phyloP scores from a whole-genome alignment of 2,113 vertebrate genomes.

The Stercorarius parasiticus region DNA sequence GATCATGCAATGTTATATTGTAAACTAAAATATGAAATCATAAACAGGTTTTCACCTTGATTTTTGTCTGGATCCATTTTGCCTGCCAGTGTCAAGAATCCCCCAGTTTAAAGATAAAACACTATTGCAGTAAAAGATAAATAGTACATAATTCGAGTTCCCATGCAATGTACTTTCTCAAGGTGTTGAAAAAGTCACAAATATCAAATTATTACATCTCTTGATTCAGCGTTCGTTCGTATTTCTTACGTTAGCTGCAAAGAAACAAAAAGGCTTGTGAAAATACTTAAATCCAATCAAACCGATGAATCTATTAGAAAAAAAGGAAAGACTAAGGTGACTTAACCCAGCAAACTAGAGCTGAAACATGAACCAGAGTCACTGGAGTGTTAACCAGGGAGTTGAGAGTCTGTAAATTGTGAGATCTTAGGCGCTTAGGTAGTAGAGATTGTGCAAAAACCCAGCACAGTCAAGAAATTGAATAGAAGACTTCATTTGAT shows the following conservation, averaged over 20 bases:
- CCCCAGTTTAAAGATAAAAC: not conserved
- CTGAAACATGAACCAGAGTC: not conserved
- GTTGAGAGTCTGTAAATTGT: not conserved
- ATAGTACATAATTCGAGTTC: not conserved
- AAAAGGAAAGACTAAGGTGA: not conserved
- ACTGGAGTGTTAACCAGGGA: not conserved
- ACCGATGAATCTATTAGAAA: not conserved
- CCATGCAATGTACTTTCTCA: not conserved
- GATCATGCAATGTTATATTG: not conserved
- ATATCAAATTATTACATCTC: not conserved
- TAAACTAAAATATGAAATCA: not conserved
- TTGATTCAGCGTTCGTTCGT: not conserved
- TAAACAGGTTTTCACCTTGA: not conserved
- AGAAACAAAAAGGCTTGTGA: not conserved
- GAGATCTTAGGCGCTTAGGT: not conserved
- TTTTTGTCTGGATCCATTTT: not conserved
- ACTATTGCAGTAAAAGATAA: not conserved
- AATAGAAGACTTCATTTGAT: not conserved
- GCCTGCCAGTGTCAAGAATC: not conserved
- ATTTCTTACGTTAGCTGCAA: not conserved
- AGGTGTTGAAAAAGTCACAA: not conserved
- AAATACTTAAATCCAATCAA: not conserved
- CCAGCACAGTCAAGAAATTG: not conserved
- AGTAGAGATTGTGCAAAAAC: not conserved
- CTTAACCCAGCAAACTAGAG: not conserved